These are phyloP conservation scores for Drosophila subsilvestris DNA, from an alignment of 2,888 invertebrate genomes.

Conservation along the genomic window DNA sequence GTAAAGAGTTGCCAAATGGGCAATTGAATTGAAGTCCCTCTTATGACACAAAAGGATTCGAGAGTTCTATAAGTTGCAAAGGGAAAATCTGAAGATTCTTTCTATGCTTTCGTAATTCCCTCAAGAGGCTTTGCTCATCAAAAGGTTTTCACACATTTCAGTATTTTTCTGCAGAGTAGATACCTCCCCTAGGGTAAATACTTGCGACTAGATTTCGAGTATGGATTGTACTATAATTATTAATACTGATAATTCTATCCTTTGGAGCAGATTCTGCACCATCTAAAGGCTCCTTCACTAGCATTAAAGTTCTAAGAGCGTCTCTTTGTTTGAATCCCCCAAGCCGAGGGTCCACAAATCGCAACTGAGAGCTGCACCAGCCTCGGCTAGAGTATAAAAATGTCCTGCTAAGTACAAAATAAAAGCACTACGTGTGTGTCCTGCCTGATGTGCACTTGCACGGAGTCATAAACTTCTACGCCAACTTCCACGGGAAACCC, in stretches of 20 bases:
- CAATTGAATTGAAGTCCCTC: constrained; percentile 1
- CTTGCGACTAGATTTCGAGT: no score
- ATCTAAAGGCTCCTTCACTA: neutral
- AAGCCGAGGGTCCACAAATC: neutral
- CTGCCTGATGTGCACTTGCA: constrained; percentile 46
- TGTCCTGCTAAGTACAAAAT: constrained; percentile 61
- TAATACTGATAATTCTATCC: neutral
- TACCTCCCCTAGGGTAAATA: no score
- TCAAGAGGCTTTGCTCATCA: neutral
- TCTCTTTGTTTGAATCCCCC: neutral
- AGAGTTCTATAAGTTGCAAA: constrained; percentile 3
- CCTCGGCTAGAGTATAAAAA: constrained; percentile 45
- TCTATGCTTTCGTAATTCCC: neutral
- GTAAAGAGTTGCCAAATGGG: constrained; percentile 11
- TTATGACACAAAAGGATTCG: neutral
- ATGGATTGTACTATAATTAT: no score
- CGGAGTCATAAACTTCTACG: constrained; percentile 36
- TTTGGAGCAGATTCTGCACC: neutral
- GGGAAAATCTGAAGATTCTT: neutral
- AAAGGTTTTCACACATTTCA: neutral
- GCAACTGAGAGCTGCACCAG: constrained; percentile 24
- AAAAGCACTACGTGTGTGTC: constrained; percentile 55
- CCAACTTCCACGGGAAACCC: constrained; percentile 12
- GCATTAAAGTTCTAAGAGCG: neutral
- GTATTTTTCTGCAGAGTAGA: neutral